A percentile compares a stretch with the other conserved stretches of the same genome.
These are phyloP conservation scores for Schizaphis graminum DNA, from an alignment of 2,888 invertebrate genomes.

Conservation along the genomic window DNA sequence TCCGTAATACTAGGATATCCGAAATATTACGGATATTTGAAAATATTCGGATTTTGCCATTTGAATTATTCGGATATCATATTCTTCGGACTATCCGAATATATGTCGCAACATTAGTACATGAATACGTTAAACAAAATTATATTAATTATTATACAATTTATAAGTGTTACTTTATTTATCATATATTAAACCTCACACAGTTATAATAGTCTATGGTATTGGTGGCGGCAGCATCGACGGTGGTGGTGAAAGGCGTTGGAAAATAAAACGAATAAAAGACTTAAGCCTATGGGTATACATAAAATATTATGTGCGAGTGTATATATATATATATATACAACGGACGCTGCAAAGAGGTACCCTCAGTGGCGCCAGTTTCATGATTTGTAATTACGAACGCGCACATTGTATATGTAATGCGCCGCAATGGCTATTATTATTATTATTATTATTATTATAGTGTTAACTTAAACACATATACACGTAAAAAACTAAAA, in stretches of 20 bases:
- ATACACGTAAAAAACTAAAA: neutral
- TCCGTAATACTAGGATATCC: no score
- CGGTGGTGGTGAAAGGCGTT: slow-evolving; percentile 21
- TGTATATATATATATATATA: neutral
- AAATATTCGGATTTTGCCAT: no score
- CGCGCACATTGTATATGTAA: neutral
- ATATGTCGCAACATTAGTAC: no score
- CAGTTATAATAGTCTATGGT: no score
- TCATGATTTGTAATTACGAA: slow-evolving; percentile 2
- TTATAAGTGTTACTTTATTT: neutral
- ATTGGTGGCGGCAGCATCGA: neutral
- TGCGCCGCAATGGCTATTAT: neutral
- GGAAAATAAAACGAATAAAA: neutral
- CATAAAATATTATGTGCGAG: neutral
- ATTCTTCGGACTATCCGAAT: no score
- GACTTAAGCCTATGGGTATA: neutral
- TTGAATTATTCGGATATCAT: no score
- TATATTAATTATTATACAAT: neutral
- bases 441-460: neutral
- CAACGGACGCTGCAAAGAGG: neutral
- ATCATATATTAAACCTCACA: neutral
- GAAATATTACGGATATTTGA: no score
- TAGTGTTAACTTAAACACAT: neutral
- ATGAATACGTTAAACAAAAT: neutral
- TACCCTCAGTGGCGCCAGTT: neutral